Conservation (phyloP, 2,888 invertebrate species). For the Molorchus minor region DNA sequence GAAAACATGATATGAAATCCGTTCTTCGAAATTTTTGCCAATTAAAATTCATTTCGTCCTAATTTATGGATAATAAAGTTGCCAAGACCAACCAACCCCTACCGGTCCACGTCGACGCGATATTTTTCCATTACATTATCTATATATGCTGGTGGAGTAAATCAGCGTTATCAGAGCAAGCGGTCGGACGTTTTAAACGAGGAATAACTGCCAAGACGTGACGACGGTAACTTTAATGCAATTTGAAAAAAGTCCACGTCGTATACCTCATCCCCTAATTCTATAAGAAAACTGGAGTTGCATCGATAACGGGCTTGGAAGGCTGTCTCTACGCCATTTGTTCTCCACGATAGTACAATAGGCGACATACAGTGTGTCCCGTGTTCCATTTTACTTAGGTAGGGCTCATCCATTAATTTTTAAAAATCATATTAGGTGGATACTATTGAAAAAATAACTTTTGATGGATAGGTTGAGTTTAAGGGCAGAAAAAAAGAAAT, state of each 20-base stretch:
- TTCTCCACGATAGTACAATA: no score
- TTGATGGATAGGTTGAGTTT: no score
- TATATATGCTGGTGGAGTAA: slow-evolving; percentile 61
- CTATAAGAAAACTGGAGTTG: slow-evolving; percentile 12
- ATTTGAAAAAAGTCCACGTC: slow-evolving; percentile 48
- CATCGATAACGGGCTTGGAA: slow-evolving; percentile 1
- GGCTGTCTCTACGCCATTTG: no score
- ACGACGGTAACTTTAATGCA: slow-evolving; percentile 58
- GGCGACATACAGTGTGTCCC: no score
- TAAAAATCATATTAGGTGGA: no score
- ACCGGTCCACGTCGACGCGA: slow-evolving; percentile 57
- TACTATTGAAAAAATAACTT: no score
- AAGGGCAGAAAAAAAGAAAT: no score
- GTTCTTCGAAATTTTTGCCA: background rate
- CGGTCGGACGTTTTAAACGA: slow-evolving; percentile 56
- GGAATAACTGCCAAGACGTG: slow-evolving; percentile 63
- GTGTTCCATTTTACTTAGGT: no score
- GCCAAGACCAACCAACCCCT: slow-evolving; percentile 10
- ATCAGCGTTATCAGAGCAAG: slow-evolving; percentile 61
- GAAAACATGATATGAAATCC: no score
- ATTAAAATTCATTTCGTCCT: slow-evolving; percentile 32
- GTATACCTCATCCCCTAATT: slow-evolving; percentile 17
- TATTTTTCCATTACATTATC: slow-evolving; percentile 64
- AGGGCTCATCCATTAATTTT: no score
- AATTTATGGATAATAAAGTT: slow-evolving; percentile 36